Percentiles rank a stretch among this genome's conserved stretches.
Conservation (phyloP, 2,113 vertebrate genomes). For the Phasianus colchicus region DNA sequence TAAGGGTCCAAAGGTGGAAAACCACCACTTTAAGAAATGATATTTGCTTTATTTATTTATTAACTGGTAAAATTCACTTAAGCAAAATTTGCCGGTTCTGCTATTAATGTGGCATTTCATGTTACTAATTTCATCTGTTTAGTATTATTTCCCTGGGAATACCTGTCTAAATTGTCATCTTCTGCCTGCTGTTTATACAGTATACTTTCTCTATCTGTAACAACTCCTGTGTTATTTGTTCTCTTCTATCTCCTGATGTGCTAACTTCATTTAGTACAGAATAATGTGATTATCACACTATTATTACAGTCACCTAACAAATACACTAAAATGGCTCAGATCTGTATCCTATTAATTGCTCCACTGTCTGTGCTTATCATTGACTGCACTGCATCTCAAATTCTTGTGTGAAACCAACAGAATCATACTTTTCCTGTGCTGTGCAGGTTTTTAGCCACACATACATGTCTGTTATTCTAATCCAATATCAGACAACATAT, state of each 20-base stretch:
- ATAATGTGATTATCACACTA: not conserved
- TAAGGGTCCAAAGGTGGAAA: not conserved
- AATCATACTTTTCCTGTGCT: not conserved
- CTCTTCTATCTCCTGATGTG: not conserved
- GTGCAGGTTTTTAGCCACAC: not conserved
- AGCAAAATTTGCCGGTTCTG: not conserved
- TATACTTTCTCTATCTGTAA: not conserved
- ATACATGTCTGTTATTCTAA: not conserved
- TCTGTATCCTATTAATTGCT: conserved; percentile 2
- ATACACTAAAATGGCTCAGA: not conserved
- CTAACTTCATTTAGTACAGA: conserved; percentile 22
- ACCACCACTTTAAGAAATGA: not conserved
- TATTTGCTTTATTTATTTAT: not conserved
- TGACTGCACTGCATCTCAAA: not conserved
- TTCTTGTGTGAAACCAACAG: not conserved
- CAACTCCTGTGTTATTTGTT: conserved; percentile 7
- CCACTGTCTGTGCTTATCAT: not conserved
- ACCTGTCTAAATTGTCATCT: conserved; percentile 2
- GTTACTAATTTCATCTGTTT: not conserved
- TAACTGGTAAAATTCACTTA: not conserved
- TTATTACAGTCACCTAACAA: not conserved
- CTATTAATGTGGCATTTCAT: not conserved
- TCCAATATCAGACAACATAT: not conserved
- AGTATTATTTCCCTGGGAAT: not conserved
- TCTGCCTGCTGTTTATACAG: not conserved